phyloP scores from a whole-genome alignment of 2,113 vertebrate genomes.

The Leucopternis melanops region DNA sequence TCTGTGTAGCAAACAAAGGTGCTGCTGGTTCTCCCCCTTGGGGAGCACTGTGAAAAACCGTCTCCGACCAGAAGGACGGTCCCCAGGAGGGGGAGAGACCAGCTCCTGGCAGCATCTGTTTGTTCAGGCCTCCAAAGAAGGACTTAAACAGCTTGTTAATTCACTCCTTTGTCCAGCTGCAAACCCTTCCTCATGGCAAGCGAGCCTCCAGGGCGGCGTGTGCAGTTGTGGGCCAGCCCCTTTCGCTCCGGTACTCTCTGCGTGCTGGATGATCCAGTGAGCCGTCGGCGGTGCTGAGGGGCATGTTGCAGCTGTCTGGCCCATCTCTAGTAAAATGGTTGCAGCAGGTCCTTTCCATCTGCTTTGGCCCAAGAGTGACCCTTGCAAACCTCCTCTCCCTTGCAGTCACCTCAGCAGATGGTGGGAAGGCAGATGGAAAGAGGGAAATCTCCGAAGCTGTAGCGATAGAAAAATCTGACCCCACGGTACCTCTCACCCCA shows the following conservation, averaged over 20 bases:
- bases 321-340: not conserved
- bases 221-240: not conserved
- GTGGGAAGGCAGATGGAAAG: not conserved
- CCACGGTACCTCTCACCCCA: not conserved
- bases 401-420: not conserved
- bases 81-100: not conserved
- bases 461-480: not conserved
- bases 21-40: not conserved
- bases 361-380: conserved; percentile 20
- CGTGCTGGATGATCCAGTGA: not conserved
- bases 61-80: not conserved
- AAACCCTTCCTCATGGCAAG: not conserved
- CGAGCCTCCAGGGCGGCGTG: rapidly evolving
- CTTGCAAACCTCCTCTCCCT: not conserved
- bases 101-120: not conserved
- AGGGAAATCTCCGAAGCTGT: not conserved
- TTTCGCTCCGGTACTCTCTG: not conserved
- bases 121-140: not conserved
- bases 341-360: conserved; percentile 48
- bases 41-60: not conserved
- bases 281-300: not conserved
- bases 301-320: conserved; percentile 17
- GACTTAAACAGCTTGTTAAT: not conserved
- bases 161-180: conserved; percentile 17
- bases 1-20: conserved; percentile 5